phyloP scores from a whole-genome alignment of 1,140 invertebrate genomes.

The Drosophila insularis region DNA sequence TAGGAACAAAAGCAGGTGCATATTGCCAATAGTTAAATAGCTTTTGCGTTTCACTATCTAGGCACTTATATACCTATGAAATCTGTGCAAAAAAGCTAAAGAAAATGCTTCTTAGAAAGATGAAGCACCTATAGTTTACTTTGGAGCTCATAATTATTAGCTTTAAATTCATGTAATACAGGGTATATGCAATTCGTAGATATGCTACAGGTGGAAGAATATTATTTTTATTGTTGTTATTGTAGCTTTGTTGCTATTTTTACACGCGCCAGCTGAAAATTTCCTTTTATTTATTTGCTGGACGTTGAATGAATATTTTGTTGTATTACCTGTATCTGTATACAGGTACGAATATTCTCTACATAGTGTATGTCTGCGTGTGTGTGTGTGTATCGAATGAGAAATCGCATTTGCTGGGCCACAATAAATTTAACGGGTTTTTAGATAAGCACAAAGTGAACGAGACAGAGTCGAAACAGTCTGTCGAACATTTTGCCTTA shows the following conservation, averaged over 20 bases:
- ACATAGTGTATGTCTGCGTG: constrained; percentile 24
- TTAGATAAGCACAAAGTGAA: constrained; percentile 64
- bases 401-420: constrained; percentile 56
- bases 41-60: too few relatives aligned
- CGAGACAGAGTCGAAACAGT: constrained; percentile 26
- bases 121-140: too few relatives aligned
- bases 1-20: too few relatives aligned
- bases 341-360: constrained; percentile 17
- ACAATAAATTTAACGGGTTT: constrained; percentile 72
- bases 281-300: constrained; percentile 72
- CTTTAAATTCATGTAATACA: too few relatives aligned
- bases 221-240: constrained; percentile 30
- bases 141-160: too few relatives aligned
- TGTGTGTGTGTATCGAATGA: constrained; percentile 55
- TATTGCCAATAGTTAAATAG: too few relatives aligned
- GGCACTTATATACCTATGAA: too few relatives aligned
- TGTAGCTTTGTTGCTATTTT: constrained; percentile 16
- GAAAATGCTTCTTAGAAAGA: too few relatives aligned
- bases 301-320: constrained; percentile 56
- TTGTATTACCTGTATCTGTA: constrained; percentile 48
- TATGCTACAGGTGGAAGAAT: neutral
- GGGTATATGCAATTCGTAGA: neutral
- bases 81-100: too few relatives aligned
- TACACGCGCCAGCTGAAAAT: constrained; percentile 57
- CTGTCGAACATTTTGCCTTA: constrained; percentile 10